A percentile compares a stretch with the other conserved stretches of the same genome.
Conservation (phyloP, 2,797 vertebrate species). For the Cynodonichthys magdalenae region DNA sequence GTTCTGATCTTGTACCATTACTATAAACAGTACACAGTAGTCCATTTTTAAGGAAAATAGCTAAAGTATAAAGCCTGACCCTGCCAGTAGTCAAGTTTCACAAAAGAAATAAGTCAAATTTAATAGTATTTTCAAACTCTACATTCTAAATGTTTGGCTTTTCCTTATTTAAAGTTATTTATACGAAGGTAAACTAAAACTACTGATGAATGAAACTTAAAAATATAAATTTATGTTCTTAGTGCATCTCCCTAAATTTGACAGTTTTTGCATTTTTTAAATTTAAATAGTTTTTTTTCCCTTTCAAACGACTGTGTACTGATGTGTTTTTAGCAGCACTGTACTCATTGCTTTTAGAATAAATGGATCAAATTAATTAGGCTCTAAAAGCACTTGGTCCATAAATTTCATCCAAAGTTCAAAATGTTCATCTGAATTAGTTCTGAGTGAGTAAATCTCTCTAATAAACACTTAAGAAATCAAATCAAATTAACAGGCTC, state of each 20-base stretch:
- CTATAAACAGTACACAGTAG: neutral
- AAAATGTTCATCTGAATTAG: too few relatives aligned
- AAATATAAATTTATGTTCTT: neutral
- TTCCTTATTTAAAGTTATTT: too few relatives aligned
- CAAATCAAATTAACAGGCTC: neutral
- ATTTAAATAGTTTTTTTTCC: neutral
- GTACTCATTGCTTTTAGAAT: too few relatives aligned
- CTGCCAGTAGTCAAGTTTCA: too few relatives aligned
- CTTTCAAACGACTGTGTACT: neutral
- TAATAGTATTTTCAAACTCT: too few relatives aligned
- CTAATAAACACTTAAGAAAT: conserved; percentile 2
- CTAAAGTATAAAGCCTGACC: neutral
- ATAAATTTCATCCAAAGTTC: neutral
- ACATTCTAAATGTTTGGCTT: too few relatives aligned
- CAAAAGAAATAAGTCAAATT: too few relatives aligned
- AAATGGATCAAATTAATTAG: neutral
- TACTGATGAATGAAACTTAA: too few relatives aligned
- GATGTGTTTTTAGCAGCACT: neutral
- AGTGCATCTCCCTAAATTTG: neutral
- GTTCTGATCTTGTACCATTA: neutral
- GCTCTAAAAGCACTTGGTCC: neutral
- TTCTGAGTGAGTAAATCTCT: neutral
- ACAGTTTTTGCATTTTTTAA: too few relatives aligned
- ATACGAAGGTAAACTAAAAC: too few relatives aligned
- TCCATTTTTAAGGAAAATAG: too few relatives aligned